Evolutionary conservation across 2,888 invertebrate genomes (phyloP), one percentile per base, ranked within the genome.

Genomic region (Platycnemis pennipes): DNA sequence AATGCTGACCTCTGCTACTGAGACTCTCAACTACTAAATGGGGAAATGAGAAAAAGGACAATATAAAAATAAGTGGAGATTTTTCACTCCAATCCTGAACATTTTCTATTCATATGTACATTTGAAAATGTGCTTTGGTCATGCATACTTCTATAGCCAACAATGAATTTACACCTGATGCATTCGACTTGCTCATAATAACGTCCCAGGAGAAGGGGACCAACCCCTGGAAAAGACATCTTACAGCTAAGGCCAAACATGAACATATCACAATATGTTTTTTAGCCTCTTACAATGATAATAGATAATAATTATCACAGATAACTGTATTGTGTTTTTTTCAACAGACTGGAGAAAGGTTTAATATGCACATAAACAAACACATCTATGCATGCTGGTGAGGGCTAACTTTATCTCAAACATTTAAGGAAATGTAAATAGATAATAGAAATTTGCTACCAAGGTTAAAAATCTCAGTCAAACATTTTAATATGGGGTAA

Each of bases 231-330:
- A 91, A 49, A 53, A 37, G 46, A 56, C 63, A n/a, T n/a, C n/a
- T n/a, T 69, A 77, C 77, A 8, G 44, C 91, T 63, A 44, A 91
- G 91, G 63, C 69, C 91, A 91, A 91, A 69, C 53, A 89, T 89
- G 53, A 37, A 56, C 91, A 91, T 37, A 45, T 44, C 91, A 91
- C 91, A 44, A 56, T 42, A 56, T 56, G 63, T 19, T n/a, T 44
- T 26, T 16, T 26, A 44, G 42, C 42, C 44, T 37, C 63, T 91
- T 91, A 63, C 44, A 77, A 69, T 69, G 91, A 44, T 63, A 49
- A 45, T 91, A 91, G 56, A 91, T 91, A 91, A 91, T 63, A 63
- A 63, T 44, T 63, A 91, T 91, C 91, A 91, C 91, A 91, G 91
- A 91, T 91, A 91, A 63, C 91, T 44, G 91, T 91, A 91, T 91